These are phyloP conservation scores for Schizotus pectinicornis DNA, from an alignment of 2,888 invertebrate genomes.

Conservation along the genomic window DNA sequence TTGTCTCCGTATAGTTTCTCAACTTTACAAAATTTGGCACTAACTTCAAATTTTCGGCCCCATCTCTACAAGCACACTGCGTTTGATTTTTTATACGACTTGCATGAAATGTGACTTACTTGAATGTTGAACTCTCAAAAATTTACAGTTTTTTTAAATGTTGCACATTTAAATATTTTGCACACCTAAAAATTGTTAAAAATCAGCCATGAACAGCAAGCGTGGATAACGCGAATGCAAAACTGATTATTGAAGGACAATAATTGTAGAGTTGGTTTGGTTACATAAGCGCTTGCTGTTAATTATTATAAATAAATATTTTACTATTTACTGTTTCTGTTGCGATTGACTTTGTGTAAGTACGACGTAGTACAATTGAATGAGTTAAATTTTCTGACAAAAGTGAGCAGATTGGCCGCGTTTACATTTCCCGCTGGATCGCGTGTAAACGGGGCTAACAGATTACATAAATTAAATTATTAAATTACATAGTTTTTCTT, in stretches of 20 bases:
- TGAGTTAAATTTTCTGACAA: constrained; percentile 20
- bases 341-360: neutral
- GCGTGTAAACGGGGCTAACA: too few relatives aligned
- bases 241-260: constrained; percentile 8
- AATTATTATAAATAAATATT: too few relatives aligned
- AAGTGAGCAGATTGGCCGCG: neutral
- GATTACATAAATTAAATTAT: too few relatives aligned
- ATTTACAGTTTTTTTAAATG: constrained; percentile 12
- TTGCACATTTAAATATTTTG: constrained; percentile 23
- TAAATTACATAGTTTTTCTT: too few relatives aligned
- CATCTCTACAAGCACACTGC: constrained; percentile 13
- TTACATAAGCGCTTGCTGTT: too few relatives aligned
- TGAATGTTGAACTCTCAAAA: constrained; percentile 15
- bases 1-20: neutral
- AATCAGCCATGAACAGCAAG: neutral
- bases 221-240: neutral
- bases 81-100: constrained; percentile 13
- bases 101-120: constrained; percentile 1
- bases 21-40: neutral
- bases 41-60: neutral
- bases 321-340: too few relatives aligned
- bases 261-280: neutral
- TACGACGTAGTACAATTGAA: constrained; percentile 14
- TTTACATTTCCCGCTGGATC: too few relatives aligned
- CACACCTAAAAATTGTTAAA: neutral